These are phyloP conservation scores for Pampus argenteus DNA, from an alignment of 2,797 vertebrate genomes.

Conservation along the genomic window DNA sequence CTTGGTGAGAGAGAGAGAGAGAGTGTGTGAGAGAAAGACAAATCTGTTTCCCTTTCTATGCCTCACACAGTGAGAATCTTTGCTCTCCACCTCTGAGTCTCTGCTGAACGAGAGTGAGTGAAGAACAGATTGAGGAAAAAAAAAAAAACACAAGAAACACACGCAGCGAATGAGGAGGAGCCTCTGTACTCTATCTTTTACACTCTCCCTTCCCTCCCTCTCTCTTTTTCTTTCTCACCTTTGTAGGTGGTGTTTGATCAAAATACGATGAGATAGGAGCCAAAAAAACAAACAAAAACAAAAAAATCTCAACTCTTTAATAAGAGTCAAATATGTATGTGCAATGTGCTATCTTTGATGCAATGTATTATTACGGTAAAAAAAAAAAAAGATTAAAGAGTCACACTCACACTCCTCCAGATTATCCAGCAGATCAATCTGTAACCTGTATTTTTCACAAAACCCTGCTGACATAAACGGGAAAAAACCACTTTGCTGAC, in stretches of 20 bases:
- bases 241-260: constrained; percentile 65
- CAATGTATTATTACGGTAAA: constrained; percentile 36
- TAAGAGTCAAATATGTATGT: constrained; percentile 26
- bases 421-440: constrained; percentile 53
- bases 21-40: neutral
- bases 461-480: constrained; percentile 14
- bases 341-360: constrained; percentile 14
- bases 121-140: constrained; percentile 64
- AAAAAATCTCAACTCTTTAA: constrained; percentile 46
- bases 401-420: constrained; percentile 2
- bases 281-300: constrained; percentile 20
- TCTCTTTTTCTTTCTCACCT: constrained; percentile 55
- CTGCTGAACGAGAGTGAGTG: constrained; percentile 71
- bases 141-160: constrained; percentile 66
- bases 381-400: constrained; percentile 43
- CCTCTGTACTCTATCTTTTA: constrained; percentile 69
- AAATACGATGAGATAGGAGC: constrained; percentile 54
- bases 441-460: constrained; percentile 45
- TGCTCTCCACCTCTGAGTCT: constrained; percentile 70
- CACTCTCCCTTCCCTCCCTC: constrained; percentile 43
- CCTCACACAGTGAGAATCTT: constrained; percentile 53
- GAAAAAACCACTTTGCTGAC: constrained; percentile 13
- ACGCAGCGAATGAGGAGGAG: constrained; percentile 77
- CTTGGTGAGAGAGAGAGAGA: neutral
- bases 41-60: constrained; percentile 28